phyloP scores from a whole-genome alignment of 2,888 invertebrate genomes.

The Scaptomyza flava region DNA sequence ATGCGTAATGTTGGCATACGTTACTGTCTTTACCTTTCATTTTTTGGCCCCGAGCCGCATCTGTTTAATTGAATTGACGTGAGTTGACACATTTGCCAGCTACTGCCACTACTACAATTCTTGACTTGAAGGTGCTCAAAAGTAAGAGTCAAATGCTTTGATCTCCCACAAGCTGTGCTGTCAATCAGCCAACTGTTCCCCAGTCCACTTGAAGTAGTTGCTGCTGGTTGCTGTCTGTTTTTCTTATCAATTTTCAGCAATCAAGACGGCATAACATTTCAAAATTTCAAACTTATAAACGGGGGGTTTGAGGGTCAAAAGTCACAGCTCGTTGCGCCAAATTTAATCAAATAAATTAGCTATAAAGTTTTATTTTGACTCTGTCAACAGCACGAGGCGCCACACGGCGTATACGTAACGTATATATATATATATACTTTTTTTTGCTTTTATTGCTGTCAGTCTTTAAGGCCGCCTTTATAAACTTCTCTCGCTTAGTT shows the following conservation, averaged over 20 bases:
- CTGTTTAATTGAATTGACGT: constrained; percentile 70
- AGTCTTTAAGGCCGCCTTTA: constrained; percentile 47
- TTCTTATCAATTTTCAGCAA: constrained; percentile 69
- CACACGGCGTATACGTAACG: constrained; percentile 61
- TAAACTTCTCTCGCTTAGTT: constrained; percentile 42
- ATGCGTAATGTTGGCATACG: constrained; percentile 50
- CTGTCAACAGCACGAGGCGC: constrained; percentile 50
- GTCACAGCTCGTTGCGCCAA: constrained; percentile 49
- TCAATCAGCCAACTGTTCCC: constrained; percentile 26
- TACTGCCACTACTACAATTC: constrained; percentile 1
- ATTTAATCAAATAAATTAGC: constrained; percentile 80
- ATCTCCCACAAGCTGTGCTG: constrained; percentile 14
- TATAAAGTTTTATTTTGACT: constrained; percentile 75
- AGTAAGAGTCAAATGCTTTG: constrained; percentile 14
- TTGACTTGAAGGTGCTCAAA: constrained; percentile 10
- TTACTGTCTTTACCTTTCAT: constrained; percentile 34
- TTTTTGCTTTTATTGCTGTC: constrained; percentile 58
- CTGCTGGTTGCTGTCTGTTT: constrained; percentile 36
- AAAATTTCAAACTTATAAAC: constrained; percentile 47
- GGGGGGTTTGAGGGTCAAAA: background rate
- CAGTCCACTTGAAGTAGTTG: constrained; percentile 36
- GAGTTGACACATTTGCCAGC: constrained; percentile 47
- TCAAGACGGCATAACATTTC: constrained; percentile 52
- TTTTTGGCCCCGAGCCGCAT: constrained; percentile 37
- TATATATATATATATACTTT: constrained; percentile 3